Percentiles rank a stretch among this genome's conserved stretches.
Conservation (phyloP, 2,113 vertebrate species). For the Anseranas semipalmata region DNA sequence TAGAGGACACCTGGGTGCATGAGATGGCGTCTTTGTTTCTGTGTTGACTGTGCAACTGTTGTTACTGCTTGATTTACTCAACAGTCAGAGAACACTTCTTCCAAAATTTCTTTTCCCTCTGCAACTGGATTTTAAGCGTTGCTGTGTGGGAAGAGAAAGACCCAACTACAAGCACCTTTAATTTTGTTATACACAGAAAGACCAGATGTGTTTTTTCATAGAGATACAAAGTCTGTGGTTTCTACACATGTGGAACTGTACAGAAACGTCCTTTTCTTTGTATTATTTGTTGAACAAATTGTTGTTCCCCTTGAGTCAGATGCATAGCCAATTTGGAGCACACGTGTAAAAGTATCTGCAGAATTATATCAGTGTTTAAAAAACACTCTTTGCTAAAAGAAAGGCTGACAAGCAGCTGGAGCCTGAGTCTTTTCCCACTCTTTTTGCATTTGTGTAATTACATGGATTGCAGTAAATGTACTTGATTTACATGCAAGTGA, state of each 20-base stretch:
- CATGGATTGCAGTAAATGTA: not conserved
- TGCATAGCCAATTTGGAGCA: not conserved
- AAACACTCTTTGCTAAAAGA: not conserved
- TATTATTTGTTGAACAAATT: not conserved
- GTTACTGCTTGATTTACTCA: constrained; percentile 34
- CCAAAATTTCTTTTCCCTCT: not conserved
- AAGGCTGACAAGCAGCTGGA: not conserved
- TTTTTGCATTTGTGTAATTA: not conserved
- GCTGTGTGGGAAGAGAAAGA: not conserved
- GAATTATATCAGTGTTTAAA: not conserved
- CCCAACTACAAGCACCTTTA: not conserved
- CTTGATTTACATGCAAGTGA: not conserved
- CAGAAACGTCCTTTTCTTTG: not conserved
- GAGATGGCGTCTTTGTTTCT: constrained; percentile 36
- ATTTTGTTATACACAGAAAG: not conserved
- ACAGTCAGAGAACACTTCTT: not conserved
- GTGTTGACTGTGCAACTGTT: constrained; percentile 17
- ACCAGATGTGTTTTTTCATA: not conserved
- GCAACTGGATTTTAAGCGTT: not conserved
- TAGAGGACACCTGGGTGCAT: constrained; percentile 38
- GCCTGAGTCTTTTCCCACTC: not conserved
- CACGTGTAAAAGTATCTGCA: not conserved
- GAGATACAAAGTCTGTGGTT: constrained; percentile 10
- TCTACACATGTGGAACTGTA: not conserved
- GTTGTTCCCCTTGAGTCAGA: not conserved